Conservation (phyloP, 2,797 vertebrate species). For the Myotis pilosus region DNA sequence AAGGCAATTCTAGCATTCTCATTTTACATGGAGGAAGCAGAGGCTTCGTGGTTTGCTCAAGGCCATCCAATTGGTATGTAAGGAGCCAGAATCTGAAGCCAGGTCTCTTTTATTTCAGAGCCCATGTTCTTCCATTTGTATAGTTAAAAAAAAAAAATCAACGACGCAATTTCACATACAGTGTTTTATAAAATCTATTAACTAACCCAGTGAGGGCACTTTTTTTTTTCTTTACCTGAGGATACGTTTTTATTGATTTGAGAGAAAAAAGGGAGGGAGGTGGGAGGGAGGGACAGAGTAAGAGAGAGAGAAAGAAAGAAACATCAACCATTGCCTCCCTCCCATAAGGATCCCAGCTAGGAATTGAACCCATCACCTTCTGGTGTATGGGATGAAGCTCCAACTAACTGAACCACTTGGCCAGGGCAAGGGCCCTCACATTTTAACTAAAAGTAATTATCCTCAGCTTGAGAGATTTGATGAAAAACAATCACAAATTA, state of each 20-base stretch:
- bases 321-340: not conserved
- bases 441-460: conserved; percentile 11
- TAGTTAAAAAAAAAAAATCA: not conserved
- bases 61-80: not conserved
- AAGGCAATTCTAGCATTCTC: not conserved
- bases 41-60: not conserved
- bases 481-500: not conserved
- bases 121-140: not conserved
- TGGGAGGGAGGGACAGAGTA: not conserved
- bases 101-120: not conserved
- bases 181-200: not conserved
- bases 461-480: not conserved
- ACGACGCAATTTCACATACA: not conserved
- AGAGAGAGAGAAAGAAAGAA: not conserved
- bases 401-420: not conserved
- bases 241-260: not conserved
- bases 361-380: not conserved
- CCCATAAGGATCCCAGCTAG: not conserved
- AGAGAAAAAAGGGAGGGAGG: not conserved
- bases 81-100: not conserved
- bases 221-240: not conserved
- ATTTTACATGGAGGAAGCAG: not conserved
- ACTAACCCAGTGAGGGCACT: not conserved
- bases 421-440: not conserved
- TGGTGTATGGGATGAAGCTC: not conserved